Percentiles rank a stretch among this genome's conserved stretches.
phyloP scores from a whole-genome alignment of 2,797 vertebrate genomes.

The Chiroxiphia lanceolata region DNA sequence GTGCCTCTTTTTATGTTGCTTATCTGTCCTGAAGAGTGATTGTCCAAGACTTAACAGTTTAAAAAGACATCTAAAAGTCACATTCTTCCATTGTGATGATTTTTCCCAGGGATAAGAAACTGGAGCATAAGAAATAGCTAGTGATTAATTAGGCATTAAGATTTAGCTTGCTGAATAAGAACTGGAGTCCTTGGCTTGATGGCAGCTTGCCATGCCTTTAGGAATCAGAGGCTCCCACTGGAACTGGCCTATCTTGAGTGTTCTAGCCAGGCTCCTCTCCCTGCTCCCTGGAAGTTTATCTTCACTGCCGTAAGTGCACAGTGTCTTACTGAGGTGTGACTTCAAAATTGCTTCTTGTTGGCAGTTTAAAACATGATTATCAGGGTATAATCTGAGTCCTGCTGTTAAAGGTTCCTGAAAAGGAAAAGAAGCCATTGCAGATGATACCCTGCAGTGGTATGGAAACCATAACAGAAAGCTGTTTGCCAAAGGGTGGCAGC shows the following conservation, averaged over 20 bases:
- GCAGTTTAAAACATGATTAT: background rate
- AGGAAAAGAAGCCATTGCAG: background rate
- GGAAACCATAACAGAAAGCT: background rate
- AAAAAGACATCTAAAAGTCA: background rate
- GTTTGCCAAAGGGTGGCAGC: background rate
- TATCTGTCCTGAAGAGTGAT: background rate
- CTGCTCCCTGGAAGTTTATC: background rate
- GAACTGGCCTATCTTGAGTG: background rate
- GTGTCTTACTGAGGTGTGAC: background rate
- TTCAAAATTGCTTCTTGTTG: constrained; percentile 11
- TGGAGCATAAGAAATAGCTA: background rate
- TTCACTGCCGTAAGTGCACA: background rate
- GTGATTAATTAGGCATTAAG: background rate
- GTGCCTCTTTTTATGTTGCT: background rate
- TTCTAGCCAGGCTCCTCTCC: background rate
- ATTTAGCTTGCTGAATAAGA: background rate
- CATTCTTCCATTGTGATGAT: background rate
- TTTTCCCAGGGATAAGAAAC: background rate
- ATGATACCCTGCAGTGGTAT: background rate
- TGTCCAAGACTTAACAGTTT: background rate
- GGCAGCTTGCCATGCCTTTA: background rate
- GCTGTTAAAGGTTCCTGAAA: background rate
- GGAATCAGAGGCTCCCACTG: background rate
- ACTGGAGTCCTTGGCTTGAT: background rate
- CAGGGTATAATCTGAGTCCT: background rate